These are phyloP conservation scores for Gymnorhina tibicen DNA, from an alignment of 2,113 vertebrate species.

Conservation along the genomic window DNA sequence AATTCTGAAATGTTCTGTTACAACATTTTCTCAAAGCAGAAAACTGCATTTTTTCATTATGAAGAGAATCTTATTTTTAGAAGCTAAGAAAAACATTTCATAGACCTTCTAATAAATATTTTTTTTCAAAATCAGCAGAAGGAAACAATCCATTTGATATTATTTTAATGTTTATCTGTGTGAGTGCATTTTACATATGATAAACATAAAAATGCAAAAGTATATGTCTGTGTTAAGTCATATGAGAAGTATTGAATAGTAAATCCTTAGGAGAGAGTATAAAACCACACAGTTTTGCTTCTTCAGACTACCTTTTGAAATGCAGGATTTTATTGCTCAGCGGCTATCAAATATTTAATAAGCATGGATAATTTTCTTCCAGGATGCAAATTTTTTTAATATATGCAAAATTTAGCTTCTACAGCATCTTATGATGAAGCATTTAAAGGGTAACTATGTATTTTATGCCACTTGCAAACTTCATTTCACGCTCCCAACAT, in stretches of 20 bases:
- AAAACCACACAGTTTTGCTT: not conserved
- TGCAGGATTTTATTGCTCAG: not conserved
- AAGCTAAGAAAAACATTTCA: not conserved
- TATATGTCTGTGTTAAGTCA: not conserved
- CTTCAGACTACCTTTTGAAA: not conserved
- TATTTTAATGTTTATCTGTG: not conserved
- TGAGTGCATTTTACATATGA: not conserved
- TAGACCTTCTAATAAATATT: rapidly evolving
- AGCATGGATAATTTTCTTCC: not conserved
- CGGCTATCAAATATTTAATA: not conserved
- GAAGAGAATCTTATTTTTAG: not conserved
- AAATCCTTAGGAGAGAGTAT: not conserved
- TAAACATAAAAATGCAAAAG: not conserved
- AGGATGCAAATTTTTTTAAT: not conserved
- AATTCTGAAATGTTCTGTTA: not conserved
- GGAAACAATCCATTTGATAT: not conserved
- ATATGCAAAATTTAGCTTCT: not conserved
- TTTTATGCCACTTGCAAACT: not conserved
- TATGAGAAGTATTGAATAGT: not conserved
- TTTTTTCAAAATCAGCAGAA: not conserved
- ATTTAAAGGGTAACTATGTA: not conserved
- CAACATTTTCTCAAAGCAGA: not conserved
- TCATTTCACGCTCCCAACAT: not conserved
- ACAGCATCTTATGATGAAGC: not conserved
- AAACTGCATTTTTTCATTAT: not conserved